A percentile compares a stretch with the other conserved stretches of the same genome.
Evolutionary conservation across 2,888 invertebrate genomes (phyloP).

Genomic region (Eutolmus rufibarbis): DNA sequence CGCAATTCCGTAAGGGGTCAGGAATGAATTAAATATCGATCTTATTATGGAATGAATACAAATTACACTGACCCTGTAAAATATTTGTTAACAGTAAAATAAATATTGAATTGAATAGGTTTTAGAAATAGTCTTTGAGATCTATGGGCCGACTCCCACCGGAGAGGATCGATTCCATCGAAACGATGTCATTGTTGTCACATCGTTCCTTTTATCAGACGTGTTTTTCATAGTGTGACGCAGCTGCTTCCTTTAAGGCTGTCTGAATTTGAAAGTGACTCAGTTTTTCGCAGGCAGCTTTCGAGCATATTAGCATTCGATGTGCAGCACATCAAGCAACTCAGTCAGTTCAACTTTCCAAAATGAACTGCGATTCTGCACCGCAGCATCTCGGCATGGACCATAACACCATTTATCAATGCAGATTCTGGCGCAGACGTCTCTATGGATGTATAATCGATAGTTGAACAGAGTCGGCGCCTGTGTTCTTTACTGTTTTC

Average conservation of each 20-base stretch:
- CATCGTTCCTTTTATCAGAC: not conserved
- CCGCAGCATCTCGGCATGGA: slow-evolving; percentile 22
- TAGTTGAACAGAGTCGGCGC: slow-evolving; percentile 48
- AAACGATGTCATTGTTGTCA: not conserved
- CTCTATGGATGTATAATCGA: slow-evolving; percentile 41
- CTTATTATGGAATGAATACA: too few relatives aligned
- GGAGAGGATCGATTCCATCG: not conserved
- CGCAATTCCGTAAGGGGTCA: too few relatives aligned
- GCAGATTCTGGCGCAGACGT: slow-evolving; percentile 34
- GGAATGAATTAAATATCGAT: too few relatives aligned
- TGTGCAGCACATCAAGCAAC: slow-evolving; percentile 5
- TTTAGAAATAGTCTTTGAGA: too few relatives aligned
- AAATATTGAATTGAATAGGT: too few relatives aligned
- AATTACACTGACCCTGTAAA: too few relatives aligned
- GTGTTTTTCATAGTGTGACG: not conserved
- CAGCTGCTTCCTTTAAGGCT: not conserved
- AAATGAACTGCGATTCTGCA: slow-evolving; percentile 1
- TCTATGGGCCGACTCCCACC: too few relatives aligned
- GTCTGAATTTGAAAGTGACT: slow-evolving; percentile 5
- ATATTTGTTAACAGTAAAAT: too few relatives aligned
- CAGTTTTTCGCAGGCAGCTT: not conserved
- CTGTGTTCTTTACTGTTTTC: slow-evolving; percentile 51
- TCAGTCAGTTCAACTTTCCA: slow-evolving; percentile 34
- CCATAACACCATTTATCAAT: slow-evolving; percentile 40
- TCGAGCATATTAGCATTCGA: slow-evolving; percentile 27